Evolutionary conservation across 2,888 invertebrate genomes (phyloP).

Genomic region (Subacronicta megacephala): DNA sequence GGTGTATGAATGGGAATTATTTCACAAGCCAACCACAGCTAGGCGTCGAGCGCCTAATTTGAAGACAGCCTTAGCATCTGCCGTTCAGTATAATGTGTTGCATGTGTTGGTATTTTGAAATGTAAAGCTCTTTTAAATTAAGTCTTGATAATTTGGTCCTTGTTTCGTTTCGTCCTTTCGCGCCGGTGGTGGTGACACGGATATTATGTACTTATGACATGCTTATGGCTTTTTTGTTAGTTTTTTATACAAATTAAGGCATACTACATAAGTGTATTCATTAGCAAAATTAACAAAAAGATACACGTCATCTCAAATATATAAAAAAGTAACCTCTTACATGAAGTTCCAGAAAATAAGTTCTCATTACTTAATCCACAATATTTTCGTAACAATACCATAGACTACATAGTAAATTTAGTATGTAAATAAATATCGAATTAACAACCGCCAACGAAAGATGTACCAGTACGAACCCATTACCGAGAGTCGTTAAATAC

Average conservation of each 20-base stretch:
- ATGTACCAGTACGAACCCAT: constrained; percentile 21
- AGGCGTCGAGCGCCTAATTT: constrained; percentile 51
- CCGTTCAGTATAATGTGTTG: constrained; percentile 38
- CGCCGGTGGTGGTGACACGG: neutral
- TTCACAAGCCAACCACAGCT: constrained; percentile 32
- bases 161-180: neutral
- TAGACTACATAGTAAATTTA: neutral
- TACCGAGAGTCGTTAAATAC: constrained; percentile 19
- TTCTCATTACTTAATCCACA: too few relatives aligned
- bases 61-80: constrained; percentile 48
- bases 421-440: constrained; percentile 6
- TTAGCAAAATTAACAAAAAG: too few relatives aligned
- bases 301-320: too few relatives aligned
- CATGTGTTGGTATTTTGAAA: constrained; percentile 36
- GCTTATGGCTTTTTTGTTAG: too few relatives aligned
- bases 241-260: too few relatives aligned
- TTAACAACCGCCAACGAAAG: constrained; percentile 1
- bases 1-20: constrained; percentile 57
- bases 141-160: too few relatives aligned
- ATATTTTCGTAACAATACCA: too few relatives aligned
- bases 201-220: too few relatives aligned
- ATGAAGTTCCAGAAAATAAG: too few relatives aligned
- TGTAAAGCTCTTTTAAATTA: constrained; percentile 11
- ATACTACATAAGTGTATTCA: too few relatives aligned
- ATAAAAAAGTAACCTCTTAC: too few relatives aligned